Conservation (phyloP, 2,797 vertebrate species). For the Macropodus opercularis region DNA sequence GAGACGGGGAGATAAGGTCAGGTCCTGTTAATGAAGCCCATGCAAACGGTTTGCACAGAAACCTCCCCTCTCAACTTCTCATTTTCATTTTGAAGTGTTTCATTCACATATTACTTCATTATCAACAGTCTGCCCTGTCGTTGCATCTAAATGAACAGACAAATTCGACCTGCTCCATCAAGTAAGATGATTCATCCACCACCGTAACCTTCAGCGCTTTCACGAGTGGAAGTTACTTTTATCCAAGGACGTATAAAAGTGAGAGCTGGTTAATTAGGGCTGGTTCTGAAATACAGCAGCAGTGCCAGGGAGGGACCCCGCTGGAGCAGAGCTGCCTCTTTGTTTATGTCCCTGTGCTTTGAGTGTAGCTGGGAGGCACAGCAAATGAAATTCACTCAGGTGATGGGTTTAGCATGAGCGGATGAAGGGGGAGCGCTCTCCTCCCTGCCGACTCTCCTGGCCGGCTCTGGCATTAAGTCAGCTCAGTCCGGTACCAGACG, state of each 20-base stretch:
- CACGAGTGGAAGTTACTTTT: conserved; percentile 37
- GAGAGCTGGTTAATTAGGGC: conserved; percentile 57
- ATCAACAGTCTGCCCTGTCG: conserved; percentile 28
- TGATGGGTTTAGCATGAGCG: conserved; percentile 68
- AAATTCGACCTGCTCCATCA: conserved; percentile 12
- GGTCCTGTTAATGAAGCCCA: conserved; percentile 75
- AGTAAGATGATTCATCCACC: conserved; percentile 38
- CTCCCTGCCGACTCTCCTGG: conserved; percentile 62
- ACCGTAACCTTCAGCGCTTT: conserved; percentile 38
- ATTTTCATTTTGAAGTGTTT: conserved; percentile 61
- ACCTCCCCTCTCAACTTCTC: conserved; percentile 46
- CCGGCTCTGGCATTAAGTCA: conserved; percentile 71
- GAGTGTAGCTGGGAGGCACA: conserved; percentile 60
- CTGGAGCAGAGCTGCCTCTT: conserved; percentile 48
- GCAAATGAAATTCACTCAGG: conserved; percentile 68
- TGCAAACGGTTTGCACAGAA: conserved; percentile 62
- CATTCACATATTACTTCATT: conserved; percentile 39
- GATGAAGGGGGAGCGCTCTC: conserved; percentile 43
- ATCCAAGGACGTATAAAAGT: conserved; percentile 57
- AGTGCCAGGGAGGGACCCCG: conserved; percentile 40
- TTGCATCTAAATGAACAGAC: conserved; percentile 45
- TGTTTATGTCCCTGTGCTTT: conserved; percentile 58
- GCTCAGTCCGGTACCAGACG: conserved; percentile 61
- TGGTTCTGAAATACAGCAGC: conserved; percentile 38
- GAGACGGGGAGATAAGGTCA: conserved; percentile 75